Base-by-base conservation (phyloP, 1,140 invertebrate genomes). In the Nebria ingens region DNA sequence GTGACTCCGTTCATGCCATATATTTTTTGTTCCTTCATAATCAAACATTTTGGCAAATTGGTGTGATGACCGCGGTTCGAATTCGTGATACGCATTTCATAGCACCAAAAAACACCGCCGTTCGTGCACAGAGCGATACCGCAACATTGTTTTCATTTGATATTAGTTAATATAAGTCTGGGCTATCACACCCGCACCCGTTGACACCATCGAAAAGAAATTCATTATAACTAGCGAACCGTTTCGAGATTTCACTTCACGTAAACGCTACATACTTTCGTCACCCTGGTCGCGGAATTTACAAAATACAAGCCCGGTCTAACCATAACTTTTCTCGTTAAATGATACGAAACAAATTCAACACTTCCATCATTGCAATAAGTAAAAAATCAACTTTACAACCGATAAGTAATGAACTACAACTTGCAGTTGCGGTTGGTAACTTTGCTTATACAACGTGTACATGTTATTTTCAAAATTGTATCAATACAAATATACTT, bases 11-110 rank as follows among this genome's bases (percentile, higher is more conserved):
- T 79, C 68, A 78, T 76, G 71, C 77, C 76, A 76, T 77, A 71
- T 77, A 74, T 76, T 77, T 72, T 77, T 74, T 78, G 75, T 72
- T 75, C 74, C 74, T 75, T 77, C 78, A 79, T 79, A 77, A 77
- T 79, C 73, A 76, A 71, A 79, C 78, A 79, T 79, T 77, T 79
- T 79, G 78, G 78, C 67, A 66, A 65, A 62, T 65, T 68, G 60
- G 57, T 63, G 54, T 61, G 64, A 56, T 59, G 54, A 53, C 58
- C 53, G 40, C 52, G 51, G 53, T 62, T 60, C 50, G 52, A 52
- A 53, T 68, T 63, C 40, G 65, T 63, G 62, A 65, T 66, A 65
- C 62, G 65, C 66, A 68, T 68, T 57, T 68, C 65, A 68, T 68
- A 68, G 51, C 63, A 45, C 4, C 3, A 45, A 45, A 17, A n/a